Percentiles rank a stretch among this genome's conserved stretches.
Evolutionary conservation across 2,888 invertebrate genomes (phyloP).

Genomic region (Dynastes hyllus): DNA sequence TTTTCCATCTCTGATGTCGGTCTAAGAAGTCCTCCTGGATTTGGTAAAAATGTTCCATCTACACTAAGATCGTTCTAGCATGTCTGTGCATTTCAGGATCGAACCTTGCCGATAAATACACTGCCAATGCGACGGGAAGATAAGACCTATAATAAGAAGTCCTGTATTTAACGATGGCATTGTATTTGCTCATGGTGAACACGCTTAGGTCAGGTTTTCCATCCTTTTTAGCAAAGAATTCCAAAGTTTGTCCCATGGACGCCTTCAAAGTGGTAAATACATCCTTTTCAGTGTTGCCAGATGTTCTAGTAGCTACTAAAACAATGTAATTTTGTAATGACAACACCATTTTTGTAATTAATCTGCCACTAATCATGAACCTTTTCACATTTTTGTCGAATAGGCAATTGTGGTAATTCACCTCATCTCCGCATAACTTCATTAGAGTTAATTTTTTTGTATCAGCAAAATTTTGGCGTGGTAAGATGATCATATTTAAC

Average conservation of each 20-base stretch:
- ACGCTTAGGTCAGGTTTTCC: slow-evolving; percentile 75
- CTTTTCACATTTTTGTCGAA: too few species aligned
- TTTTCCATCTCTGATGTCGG: slow-evolving; percentile 96
- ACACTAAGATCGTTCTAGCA: slow-evolving; percentile 85
- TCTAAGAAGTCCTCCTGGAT: slow-evolving; percentile 95
- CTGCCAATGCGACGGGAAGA: slow-evolving; percentile 88
- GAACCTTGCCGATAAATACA: slow-evolving; percentile 84
- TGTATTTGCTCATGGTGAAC: slow-evolving; percentile 88
- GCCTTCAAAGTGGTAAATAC: slow-evolving; percentile 75
- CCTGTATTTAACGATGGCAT: slow-evolving; percentile 89
- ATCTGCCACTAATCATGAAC: too few species aligned
- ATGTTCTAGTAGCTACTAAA: too few species aligned
- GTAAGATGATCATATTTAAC: too few species aligned
- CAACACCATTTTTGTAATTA: too few species aligned
- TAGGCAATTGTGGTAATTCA: too few species aligned
- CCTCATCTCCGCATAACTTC: too few species aligned
- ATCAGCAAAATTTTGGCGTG: too few species aligned
- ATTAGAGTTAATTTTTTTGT: too few species aligned
- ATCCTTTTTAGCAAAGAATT: slow-evolving; percentile 77
- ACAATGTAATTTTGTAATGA: too few species aligned
- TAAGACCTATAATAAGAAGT: slow-evolving; percentile 93
- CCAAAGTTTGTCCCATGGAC: slow-evolving; percentile 85
- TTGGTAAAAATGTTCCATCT: slow-evolving; percentile 97
- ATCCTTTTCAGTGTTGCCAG: too few species aligned
- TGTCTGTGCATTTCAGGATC: slow-evolving; percentile 85